phyloP scores from a whole-genome alignment of 2,797 vertebrate genomes.

The Phataginus tricuspis region DNA sequence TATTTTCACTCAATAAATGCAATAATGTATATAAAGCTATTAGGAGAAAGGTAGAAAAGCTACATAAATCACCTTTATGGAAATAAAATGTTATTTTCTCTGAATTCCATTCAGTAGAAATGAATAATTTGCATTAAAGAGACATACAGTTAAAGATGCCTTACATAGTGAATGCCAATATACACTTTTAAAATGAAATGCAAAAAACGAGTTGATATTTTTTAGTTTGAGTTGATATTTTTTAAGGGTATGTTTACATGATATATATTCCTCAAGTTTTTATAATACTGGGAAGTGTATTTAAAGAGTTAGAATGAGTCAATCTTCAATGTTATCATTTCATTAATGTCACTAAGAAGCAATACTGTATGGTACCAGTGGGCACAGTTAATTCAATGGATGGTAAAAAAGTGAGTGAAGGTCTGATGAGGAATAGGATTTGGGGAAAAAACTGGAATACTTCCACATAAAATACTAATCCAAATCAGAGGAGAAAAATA shows the following conservation, averaged over 20 bases:
- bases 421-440: background rate
- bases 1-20: background rate
- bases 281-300: constrained; percentile 29
- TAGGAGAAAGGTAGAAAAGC: background rate
- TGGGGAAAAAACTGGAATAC: background rate
- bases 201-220: background rate
- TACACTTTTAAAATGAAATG: constrained; percentile 17
- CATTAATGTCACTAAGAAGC: background rate
- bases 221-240: background rate
- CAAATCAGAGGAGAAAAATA: background rate
- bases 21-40: background rate
- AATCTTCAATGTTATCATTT: background rate
- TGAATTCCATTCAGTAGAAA: background rate
- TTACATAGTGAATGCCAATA: background rate
- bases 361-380: background rate
- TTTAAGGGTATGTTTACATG: background rate
- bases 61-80: constrained; percentile 1
- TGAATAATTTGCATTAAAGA: constrained; percentile 41
- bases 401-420: background rate
- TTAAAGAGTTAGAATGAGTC: background rate
- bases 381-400: background rate
- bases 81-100: constrained; percentile 42
- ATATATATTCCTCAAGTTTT: background rate
- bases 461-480: background rate
- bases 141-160: background rate